Conservation (phyloP, 2,797 vertebrate species). For the Garrulus glandarius region DNA sequence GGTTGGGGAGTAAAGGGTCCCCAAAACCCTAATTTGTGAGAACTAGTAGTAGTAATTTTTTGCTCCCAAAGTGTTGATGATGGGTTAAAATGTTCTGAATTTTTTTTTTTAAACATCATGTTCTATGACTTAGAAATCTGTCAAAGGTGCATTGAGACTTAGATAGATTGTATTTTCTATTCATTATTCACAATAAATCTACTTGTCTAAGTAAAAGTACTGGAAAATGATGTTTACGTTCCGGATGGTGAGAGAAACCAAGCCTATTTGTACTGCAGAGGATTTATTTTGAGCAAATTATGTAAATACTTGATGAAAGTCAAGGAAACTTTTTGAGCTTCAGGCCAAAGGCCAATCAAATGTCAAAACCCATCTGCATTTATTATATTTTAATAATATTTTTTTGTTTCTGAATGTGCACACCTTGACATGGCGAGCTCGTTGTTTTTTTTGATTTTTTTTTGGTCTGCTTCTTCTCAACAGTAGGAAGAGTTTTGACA, state of each 20-base stretch:
- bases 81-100: not conserved
- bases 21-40: not conserved
- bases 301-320: conserved; percentile 11
- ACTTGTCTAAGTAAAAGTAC: not conserved
- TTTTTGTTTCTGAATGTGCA: not conserved
- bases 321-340: not conserved
- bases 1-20: not conserved
- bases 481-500: not conserved
- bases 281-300: conserved; percentile 47
- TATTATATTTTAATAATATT: not conserved
- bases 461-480: not conserved
- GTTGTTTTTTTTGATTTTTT: not conserved
- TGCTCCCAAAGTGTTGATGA: not conserved
- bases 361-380: conserved; percentile 22
- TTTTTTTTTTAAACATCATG: not conserved
- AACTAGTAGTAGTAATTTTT: not conserved
- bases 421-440: not conserved
- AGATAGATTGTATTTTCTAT: not conserved
- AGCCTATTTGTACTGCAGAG: not conserved
- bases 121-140: not conserved
- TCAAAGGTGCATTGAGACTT: not conserved
- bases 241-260: not conserved
- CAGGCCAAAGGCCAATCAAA: conserved; percentile 33
- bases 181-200: conserved; percentile 16
- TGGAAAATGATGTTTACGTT: not conserved